phyloP scores from a whole-genome alignment of 2,113 vertebrate species.

The Hepsetus odoe region DNA sequence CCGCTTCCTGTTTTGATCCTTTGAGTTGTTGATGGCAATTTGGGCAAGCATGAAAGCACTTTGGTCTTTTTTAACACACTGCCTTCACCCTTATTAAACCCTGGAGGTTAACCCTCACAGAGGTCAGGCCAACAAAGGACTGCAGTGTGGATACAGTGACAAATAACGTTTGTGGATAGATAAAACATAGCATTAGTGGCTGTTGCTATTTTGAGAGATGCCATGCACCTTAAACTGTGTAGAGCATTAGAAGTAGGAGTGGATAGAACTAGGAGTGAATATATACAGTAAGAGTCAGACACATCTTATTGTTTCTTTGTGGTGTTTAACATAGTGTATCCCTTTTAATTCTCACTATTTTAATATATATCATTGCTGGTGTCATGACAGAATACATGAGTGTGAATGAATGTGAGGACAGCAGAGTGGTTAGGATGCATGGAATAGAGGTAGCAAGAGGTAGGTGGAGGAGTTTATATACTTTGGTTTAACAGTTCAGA shows the following conservation, averaged over 20 bases:
- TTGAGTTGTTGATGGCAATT: conserved; percentile 10
- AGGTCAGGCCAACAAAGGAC: neutral
- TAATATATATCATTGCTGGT: no score
- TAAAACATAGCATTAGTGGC: neutral
- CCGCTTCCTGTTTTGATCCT: conserved; percentile 51
- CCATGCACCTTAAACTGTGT: no score
- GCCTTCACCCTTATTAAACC: neutral
- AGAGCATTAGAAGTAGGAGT: no score
- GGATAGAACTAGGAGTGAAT: neutral
- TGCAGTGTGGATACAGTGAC: neutral
- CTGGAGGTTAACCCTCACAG: neutral
- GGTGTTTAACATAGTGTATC: neutral
- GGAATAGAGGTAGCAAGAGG: no score
- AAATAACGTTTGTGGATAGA: neutral
- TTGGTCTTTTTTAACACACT: neutral
- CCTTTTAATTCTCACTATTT: no score
- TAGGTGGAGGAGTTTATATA: no score
- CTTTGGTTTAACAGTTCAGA: no score
- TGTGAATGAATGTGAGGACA: no score
- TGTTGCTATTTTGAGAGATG: neutral
- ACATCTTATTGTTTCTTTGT: neutral
- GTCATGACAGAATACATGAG: no score
- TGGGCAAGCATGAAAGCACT: neutral
- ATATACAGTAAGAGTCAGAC: neutral
- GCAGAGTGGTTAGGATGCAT: no score